phyloP scores from a whole-genome alignment of 1,140 invertebrate species.

The Drosophila arawakana region DNA sequence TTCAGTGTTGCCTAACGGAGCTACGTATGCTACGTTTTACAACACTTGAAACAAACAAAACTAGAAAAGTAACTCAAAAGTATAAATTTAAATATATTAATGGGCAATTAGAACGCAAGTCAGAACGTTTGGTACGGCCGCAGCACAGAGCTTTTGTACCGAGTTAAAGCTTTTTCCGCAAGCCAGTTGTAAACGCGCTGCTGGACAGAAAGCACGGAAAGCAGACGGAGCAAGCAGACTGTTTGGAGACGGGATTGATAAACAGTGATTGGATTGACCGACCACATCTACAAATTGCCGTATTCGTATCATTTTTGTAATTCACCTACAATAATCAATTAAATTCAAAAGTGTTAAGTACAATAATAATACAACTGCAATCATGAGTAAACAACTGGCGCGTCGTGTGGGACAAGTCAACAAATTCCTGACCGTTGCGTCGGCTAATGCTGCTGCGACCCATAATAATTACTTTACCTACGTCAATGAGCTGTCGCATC shows the following conservation, averaged over 20 bases:
- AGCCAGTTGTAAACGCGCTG: slow-evolving; percentile 42
- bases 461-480: slow-evolving; percentile 86
- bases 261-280: slow-evolving; percentile 9
- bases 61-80: not conserved
- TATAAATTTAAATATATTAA: slow-evolving; percentile 3
- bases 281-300: not conserved
- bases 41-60: no score
- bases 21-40: no score
- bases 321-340: not conserved
- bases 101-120: not conserved
- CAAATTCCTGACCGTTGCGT: slow-evolving; percentile 46
- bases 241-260: not conserved
- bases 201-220: slow-evolving; percentile 29
- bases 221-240: not conserved
- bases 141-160: slow-evolving; percentile 35
- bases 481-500: slow-evolving; percentile 86
- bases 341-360: slow-evolving; percentile 1
- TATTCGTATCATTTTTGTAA: not conserved
- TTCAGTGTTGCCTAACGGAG: no score
- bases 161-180: slow-evolving; percentile 28
- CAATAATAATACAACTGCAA: slow-evolving; percentile 3
- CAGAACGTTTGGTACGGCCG: not conserved
- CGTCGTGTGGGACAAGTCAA: slow-evolving; percentile 45
- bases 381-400: slow-evolving; percentile 66
- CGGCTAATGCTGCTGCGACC: slow-evolving; percentile 35